These are phyloP conservation scores for Bucco capensis DNA, from an alignment of 2,113 vertebrate genomes.

Conservation along the genomic window DNA sequence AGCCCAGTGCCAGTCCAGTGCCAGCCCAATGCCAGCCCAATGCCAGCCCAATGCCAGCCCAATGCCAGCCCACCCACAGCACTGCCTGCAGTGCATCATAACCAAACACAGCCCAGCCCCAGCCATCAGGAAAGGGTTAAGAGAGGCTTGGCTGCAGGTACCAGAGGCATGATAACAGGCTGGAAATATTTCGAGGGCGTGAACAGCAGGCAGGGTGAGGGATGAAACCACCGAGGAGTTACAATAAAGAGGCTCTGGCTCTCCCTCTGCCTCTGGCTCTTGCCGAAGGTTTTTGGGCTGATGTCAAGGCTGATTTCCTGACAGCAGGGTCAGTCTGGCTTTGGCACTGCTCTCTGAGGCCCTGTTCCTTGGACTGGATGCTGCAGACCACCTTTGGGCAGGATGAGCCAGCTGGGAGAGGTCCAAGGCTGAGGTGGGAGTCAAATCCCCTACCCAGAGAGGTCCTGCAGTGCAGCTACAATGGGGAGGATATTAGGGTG, in stretches of 20 bases:
- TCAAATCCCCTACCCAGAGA: neutral
- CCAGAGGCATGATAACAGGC: slow-evolving; percentile 56
- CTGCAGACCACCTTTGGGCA: neutral
- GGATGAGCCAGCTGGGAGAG: neutral
- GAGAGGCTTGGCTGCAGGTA: slow-evolving; percentile 25
- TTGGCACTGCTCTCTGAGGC: neutral
- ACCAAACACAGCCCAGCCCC: rapidly evolving
- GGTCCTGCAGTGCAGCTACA: neutral
- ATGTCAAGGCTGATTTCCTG: slow-evolving; percentile 43
- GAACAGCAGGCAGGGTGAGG: slow-evolving; percentile 27
- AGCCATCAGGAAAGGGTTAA: slow-evolving; percentile 48
- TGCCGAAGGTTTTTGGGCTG: neutral
- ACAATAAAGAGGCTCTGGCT: neutral
- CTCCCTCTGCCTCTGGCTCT: neutral
- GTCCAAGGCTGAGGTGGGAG: neutral
- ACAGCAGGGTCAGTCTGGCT: slow-evolving; percentile 11
- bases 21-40: too few relatives aligned
- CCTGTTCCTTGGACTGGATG: neutral
- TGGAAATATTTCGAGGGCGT: slow-evolving; percentile 65
- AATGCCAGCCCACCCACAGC: rapidly evolving
- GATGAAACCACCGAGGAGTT: slow-evolving; percentile 44
- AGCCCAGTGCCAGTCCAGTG: too few relatives aligned
- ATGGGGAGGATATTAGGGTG: neutral
- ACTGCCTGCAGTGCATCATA: rapidly evolving
- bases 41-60: too few relatives aligned